A percentile compares a stretch with the other conserved stretches of the same genome.
These are phyloP conservation scores for Hoplodrina blanda DNA, from an alignment of 2,888 invertebrate genomes.

Conservation along the genomic window DNA sequence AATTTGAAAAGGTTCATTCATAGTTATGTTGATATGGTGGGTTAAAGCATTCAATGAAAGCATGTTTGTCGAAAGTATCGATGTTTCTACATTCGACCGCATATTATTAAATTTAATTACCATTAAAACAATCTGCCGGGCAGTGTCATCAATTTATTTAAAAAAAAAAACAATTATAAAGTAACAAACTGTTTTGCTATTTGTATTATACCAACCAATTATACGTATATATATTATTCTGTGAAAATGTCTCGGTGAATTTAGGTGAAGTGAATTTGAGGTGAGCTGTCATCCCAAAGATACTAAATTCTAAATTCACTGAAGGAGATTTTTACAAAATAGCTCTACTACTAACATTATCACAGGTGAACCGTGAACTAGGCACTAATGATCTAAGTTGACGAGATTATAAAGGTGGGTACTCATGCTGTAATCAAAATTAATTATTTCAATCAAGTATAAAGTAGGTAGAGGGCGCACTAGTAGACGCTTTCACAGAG, in stretches of 20 bases:
- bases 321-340: not conserved
- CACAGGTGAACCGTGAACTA: not conserved
- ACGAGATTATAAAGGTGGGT: constrained; percentile 37
- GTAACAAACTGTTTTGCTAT: too few species aligned
- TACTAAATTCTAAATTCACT: not conserved
- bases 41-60: constrained; percentile 1
- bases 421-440: constrained; percentile 59
- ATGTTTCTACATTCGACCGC: not conserved
- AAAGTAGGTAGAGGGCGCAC: constrained; percentile 41
- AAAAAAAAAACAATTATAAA: too few species aligned
- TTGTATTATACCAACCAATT: too few species aligned
- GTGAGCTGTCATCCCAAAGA: not conserved
- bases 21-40: constrained; percentile 32
- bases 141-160: too few species aligned
- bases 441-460: constrained; percentile 67
- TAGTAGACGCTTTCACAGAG: constrained; percentile 56
- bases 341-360: not conserved
- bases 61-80: constrained; percentile 6
- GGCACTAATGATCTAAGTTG: constrained; percentile 28
- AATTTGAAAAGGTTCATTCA: constrained; percentile 58
- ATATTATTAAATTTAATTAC: not conserved
- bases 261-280: not conserved
- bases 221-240: too few species aligned
- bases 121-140: too few species aligned
- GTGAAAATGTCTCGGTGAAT: not conserved